Percentiles rank a stretch among this genome's conserved stretches.
Conservation (phyloP, 2,797 vertebrate species). For the Simalia tracyae region DNA sequence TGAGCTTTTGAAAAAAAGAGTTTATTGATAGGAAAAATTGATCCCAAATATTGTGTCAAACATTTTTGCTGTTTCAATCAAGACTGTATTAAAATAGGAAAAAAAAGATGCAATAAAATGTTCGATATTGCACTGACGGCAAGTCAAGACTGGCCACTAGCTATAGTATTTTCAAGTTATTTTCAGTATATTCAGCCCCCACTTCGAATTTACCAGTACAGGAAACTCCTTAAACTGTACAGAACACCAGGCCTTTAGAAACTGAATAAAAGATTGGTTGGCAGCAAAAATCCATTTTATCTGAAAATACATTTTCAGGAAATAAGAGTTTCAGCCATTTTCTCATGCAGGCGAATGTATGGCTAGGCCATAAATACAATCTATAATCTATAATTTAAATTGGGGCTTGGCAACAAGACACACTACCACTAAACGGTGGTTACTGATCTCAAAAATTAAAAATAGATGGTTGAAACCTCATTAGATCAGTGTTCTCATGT, state of each 20-base stretch:
- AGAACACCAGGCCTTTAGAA: background rate
- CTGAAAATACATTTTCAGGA: background rate
- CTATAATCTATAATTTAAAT: constrained; percentile 11
- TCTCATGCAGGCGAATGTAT: constrained; percentile 57
- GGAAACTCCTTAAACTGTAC: constrained; percentile 12
- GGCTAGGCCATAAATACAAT: constrained; percentile 25
- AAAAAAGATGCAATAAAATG: constrained; percentile 53
- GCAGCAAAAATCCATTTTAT: constrained; percentile 13
- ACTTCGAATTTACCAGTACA: constrained; percentile 22
- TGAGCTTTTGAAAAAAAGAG: constrained; percentile 51
- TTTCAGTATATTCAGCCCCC: constrained; percentile 33
- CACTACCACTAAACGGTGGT: background rate
- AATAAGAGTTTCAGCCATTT: constrained; percentile 46
- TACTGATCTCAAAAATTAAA: background rate
- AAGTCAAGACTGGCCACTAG: constrained; percentile 58
- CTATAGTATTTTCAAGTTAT: constrained; percentile 53
- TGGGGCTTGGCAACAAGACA: background rate
- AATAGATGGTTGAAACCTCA: background rate
- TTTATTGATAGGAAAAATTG: constrained; percentile 72
- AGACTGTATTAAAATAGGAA: constrained; percentile 70
- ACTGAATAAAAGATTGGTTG: constrained; percentile 12
- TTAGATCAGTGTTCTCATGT: background rate
- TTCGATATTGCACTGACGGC: constrained; percentile 67
- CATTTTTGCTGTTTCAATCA: constrained; percentile 61
- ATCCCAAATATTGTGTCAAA: constrained; percentile 65